Conservation (phyloP, 2,888 invertebrate species). For the Entomobrya multifasciata region DNA sequence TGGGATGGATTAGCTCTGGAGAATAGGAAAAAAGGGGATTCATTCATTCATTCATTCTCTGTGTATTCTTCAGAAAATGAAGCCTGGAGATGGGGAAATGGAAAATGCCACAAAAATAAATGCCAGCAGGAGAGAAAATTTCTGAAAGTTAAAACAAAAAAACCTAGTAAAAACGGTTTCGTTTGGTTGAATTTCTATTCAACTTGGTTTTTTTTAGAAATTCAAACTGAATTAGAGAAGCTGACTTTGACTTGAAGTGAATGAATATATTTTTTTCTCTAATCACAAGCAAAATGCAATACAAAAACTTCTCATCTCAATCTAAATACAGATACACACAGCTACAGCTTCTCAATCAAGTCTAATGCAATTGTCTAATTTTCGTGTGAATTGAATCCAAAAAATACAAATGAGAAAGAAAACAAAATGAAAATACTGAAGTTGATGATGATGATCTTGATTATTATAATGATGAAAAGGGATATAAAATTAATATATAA, state of each 20-base stretch:
- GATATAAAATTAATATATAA: constrained; percentile 18
- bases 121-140: not conserved
- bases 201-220: not conserved
- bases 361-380: constrained; percentile 69
- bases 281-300: not conserved
- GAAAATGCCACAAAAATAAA: constrained; percentile 7
- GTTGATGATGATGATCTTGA: constrained; percentile 18
- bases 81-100: not conserved
- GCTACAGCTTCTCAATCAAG: not conserved
- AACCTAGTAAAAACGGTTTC: not conserved
- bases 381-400: constrained; percentile 51
- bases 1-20: constrained; percentile 71
- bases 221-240: not conserved
- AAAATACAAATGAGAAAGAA: constrained; percentile 50
- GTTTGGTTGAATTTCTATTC: not conserved
- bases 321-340: no score
- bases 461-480: not conserved
- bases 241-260: no score
- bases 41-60: not conserved
- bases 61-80: not conserved
- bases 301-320: constrained; percentile 36
- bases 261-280: not conserved
- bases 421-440: constrained; percentile 32
- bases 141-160: not conserved
- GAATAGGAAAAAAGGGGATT: constrained; percentile 65